phyloP scores from a whole-genome alignment of 2,113 vertebrate species.

The Progne subis region DNA sequence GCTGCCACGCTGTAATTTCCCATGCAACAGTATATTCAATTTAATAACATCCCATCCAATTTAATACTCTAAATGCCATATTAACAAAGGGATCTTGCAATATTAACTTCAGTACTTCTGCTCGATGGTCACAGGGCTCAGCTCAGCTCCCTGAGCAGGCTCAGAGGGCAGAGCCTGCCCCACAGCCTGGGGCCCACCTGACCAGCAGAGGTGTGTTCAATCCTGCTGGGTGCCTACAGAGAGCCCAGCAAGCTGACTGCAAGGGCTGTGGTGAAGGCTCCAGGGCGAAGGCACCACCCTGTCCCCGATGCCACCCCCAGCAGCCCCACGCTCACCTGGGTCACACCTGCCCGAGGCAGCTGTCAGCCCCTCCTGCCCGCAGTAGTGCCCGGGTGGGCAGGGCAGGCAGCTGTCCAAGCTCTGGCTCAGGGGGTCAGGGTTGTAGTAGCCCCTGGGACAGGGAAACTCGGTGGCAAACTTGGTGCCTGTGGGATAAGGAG shows the following conservation, averaged over 20 bases:
- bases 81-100: background rate
- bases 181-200: no score
- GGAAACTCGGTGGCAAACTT: slow-evolving; percentile 86
- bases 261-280: background rate
- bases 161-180: background rate
- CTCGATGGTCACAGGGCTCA: background rate
- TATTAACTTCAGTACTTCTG: background rate
- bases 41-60: background rate
- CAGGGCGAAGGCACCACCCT: background rate
- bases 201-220: background rate
- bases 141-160: no score
- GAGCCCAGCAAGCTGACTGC: background rate
- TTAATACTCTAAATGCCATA: background rate
- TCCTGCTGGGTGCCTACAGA: background rate
- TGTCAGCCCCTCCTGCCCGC: slow-evolving; percentile 86
- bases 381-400: slow-evolving; percentile 90
- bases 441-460: slow-evolving; percentile 93
- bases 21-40: accelerated
- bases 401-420: slow-evolving; percentile 94
- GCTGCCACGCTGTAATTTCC: background rate
- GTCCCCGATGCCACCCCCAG: background rate
- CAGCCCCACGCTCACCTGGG: slow-evolving; percentile 76
- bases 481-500: slow-evolving; percentile 79
- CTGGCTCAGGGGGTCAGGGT: slow-evolving; percentile 88
- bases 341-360: slow-evolving; percentile 86